These are phyloP conservation scores for Proctacanthus coquilletti DNA, from an alignment of 1,140 invertebrate species.

Conservation along the genomic window DNA sequence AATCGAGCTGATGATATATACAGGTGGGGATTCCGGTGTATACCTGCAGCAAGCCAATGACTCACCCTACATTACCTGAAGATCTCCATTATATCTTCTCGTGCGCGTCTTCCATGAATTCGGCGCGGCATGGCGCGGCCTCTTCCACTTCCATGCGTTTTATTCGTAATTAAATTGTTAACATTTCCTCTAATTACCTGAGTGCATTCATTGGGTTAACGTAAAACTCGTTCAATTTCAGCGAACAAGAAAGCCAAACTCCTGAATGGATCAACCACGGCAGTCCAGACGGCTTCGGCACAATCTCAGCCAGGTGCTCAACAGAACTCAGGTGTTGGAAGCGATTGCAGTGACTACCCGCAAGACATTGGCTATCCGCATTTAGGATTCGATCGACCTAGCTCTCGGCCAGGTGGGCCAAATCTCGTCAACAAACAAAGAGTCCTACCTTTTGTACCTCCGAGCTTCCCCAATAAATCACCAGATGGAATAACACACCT, in stretches of 20 bases:
- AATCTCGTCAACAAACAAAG: conserved; percentile 67
- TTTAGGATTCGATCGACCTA: conserved; percentile 3
- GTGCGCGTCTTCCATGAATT: no score
- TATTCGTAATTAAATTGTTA: conserved; percentile 1
- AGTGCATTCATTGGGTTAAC: not conserved
- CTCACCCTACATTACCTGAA: no score
- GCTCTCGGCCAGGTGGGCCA: conserved; percentile 30
- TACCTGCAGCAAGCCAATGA: no score
- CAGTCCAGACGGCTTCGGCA: conserved; percentile 1
- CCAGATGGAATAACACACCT: conserved; percentile 53
- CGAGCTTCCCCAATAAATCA: conserved; percentile 56
- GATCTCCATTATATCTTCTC: no score
- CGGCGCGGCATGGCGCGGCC: no score
- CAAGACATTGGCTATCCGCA: not conserved
- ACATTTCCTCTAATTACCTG: conserved; percentile 1
- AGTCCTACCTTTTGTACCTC: conserved; percentile 73
- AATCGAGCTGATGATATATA: no score
- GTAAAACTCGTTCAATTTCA: conserved; percentile 30
- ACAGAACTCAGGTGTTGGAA: not conserved
- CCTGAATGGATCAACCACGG: conserved; percentile 15
- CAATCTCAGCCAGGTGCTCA: conserved; percentile 1
- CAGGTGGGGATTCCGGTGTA: no score
- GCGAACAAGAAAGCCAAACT: conserved; percentile 32
- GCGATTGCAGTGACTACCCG: not conserved
- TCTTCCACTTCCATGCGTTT: no score